Conservation (phyloP, 2,888 invertebrate genomes). For the Osedax frankpressi region DNA sequence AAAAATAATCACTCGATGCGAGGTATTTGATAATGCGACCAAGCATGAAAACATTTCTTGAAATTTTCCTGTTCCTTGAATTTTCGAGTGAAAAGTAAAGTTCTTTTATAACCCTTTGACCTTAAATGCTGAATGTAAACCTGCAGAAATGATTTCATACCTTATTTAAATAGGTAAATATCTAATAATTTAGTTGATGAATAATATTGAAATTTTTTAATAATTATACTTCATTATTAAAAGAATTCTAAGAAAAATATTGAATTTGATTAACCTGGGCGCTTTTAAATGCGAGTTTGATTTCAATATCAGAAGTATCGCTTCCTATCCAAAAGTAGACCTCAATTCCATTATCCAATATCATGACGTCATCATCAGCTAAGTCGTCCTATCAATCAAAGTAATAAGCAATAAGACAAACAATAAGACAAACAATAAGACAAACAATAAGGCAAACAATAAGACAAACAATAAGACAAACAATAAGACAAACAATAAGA, state of each 20-base stretch:
- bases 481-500: too few relatives aligned
- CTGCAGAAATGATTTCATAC: too few relatives aligned
- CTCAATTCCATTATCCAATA: conserved; percentile 91
- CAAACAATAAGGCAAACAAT: too few relatives aligned
- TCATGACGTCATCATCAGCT: conserved; percentile 99
- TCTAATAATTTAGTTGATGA: too few relatives aligned
- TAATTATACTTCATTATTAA: too few relatives aligned
- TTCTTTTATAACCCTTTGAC: conserved; percentile 75
- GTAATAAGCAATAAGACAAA: too few relatives aligned
- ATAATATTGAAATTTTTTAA: too few relatives aligned
- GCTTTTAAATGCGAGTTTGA: conserved; percentile 85
- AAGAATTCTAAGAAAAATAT: too few relatives aligned
- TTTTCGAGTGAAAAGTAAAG: conserved; percentile 83
- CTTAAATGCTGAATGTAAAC: conserved; percentile 95
- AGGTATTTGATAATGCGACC: conserved; percentile 54
- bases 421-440: too few relatives aligned
- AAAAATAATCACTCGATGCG: background rate
- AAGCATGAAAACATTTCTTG: conserved; percentile 96
- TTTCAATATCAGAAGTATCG: conserved; percentile 92
- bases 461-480: too few relatives aligned
- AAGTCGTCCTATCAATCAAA: conserved; percentile 96
- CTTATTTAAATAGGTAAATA: too few relatives aligned
- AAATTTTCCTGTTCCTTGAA: conserved; percentile 88
- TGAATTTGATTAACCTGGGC: conserved; percentile 61
- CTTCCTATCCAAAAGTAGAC: conserved; percentile 95